Evolutionary conservation across 2,888 invertebrate species (phyloP), one percentile per base, ranked within the genome.

Genomic region (Rutpela maculata): DNA sequence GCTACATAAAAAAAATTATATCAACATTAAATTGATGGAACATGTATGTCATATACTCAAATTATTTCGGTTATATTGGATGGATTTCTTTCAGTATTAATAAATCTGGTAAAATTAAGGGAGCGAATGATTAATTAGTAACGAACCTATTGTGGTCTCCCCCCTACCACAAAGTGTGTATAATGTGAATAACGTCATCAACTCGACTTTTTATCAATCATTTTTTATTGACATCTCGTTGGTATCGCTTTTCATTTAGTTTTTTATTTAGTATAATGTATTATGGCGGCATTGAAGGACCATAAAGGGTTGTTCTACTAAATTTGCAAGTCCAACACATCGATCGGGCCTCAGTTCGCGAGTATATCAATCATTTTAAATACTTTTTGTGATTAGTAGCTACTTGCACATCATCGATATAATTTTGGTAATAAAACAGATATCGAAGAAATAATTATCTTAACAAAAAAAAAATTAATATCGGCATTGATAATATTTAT

Each of bases 171-270:
- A 43, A 35, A 5, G 50, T 50, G 6, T n/a, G n/a, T 50, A n/a
- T n/a, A 50, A n/a, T 50, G 6, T 50, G n/a, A 50, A 50, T n/a
- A n/a, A 50, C 50, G 50, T 50, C 50, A 50, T 50, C 50, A 50
- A 50, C 50, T 50, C 50, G 50, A 50, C n/a, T 50, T 50, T 50
- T 50, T 50, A 50, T 50, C n/a, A 50, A 50, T 50, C 50, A 50
- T 50, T 50, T 50, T 35, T 50, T 50, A n/a, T n/a, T n/a, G n/a
- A 50, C 50, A 50, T 15, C 50, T n/a, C n/a, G 50, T n/a, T 50
- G 50, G 15, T 15, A n/a, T n/a, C n/a, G 15, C n/a, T 50, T 50
- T 50, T 50, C 15, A 50, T 50, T 50, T n/a, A 50, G n/a, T n/a
- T 50, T 7, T 50, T 50, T 50, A 50, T 50, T 50, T 50, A 50